Conservation (phyloP, 2,113 vertebrate species). For the Chroicocephalus ridibundus region DNA sequence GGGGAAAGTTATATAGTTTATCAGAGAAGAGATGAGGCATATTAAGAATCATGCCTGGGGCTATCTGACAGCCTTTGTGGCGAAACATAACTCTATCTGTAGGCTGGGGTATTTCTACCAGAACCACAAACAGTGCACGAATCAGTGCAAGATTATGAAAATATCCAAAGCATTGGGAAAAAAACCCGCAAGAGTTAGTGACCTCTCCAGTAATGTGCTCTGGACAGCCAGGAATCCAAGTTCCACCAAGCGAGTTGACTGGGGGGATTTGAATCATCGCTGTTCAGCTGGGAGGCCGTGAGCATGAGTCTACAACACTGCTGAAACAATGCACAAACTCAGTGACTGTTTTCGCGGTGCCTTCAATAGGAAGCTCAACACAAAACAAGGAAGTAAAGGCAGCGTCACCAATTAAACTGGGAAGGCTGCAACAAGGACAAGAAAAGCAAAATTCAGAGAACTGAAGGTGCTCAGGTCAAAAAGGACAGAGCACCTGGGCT, state of each 20-base stretch:
- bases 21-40: not conserved
- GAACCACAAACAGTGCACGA: not conserved
- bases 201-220: not conserved
- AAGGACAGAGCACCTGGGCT: not conserved
- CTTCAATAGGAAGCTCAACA: accelerated
- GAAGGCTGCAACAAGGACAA: not conserved
- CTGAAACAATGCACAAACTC: not conserved
- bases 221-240: not conserved
- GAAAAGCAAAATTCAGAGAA: not conserved
- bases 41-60: not conserved
- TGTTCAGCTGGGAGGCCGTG: not conserved
- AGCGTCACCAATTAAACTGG: not conserved
- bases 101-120: not conserved
- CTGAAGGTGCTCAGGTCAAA: not conserved
- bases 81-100: not conserved
- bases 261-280: accelerated
- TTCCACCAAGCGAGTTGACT: not conserved
- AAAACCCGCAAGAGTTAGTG: not conserved
- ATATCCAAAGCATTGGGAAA: not conserved
- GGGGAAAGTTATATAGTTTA: not conserved
- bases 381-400: not conserved
- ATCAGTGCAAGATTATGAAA: not conserved
- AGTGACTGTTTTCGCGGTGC: not conserved
- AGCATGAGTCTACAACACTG: accelerated
- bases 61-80: not conserved